Evolutionary conservation across 53 echinoderm and acorn worm genomes (phyloP).

Genomic region (Astropecten irregularis): DNA sequence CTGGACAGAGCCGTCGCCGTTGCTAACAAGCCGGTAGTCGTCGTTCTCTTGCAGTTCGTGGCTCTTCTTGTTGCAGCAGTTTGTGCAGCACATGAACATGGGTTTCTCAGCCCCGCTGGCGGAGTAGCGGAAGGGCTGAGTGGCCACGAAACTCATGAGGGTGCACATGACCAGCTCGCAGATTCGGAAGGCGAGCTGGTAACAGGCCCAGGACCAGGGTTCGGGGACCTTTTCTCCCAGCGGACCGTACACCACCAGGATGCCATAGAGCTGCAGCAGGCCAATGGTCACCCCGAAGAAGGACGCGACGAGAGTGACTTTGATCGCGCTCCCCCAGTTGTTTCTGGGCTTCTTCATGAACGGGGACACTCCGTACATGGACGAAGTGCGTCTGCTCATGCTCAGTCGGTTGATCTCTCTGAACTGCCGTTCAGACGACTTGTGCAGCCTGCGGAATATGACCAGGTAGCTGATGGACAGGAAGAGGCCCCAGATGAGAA

Average conservation of each 20-base stretch:
- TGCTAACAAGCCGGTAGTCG: constrained; percentile 14
- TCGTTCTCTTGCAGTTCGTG: not conserved
- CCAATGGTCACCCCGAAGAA: constrained; percentile 78
- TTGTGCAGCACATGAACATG: constrained; percentile 24
- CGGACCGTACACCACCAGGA: constrained; percentile 89
- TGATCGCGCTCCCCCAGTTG: constrained; percentile 91
- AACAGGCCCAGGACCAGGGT: constrained; percentile 96
- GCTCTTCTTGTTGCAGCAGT: not conserved
- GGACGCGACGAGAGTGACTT: constrained; percentile 81
- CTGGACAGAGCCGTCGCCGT: not conserved
- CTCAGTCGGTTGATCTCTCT: constrained; percentile 81
- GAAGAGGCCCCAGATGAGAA: constrained; percentile 91
- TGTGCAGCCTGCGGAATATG: constrained; percentile 91
- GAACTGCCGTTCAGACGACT: constrained; percentile 70
- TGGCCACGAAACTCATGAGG: constrained; percentile 93
- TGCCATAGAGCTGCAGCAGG: constrained; percentile 91
- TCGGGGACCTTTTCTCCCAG: constrained; percentile 80
- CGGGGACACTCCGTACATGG: constrained; percentile 53
- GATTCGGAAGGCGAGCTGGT: constrained; percentile 85
- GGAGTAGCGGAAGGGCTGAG: constrained; percentile 94
- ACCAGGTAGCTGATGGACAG: constrained; percentile 83
- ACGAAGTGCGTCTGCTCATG: constrained; percentile 47
- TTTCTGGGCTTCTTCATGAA: constrained; percentile 71
- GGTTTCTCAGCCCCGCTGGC: constrained; percentile 75
- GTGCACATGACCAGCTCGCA: constrained; percentile 94